Base-by-base conservation (phyloP, 2,113 vertebrate species). In the Cettia cetti region DNA sequence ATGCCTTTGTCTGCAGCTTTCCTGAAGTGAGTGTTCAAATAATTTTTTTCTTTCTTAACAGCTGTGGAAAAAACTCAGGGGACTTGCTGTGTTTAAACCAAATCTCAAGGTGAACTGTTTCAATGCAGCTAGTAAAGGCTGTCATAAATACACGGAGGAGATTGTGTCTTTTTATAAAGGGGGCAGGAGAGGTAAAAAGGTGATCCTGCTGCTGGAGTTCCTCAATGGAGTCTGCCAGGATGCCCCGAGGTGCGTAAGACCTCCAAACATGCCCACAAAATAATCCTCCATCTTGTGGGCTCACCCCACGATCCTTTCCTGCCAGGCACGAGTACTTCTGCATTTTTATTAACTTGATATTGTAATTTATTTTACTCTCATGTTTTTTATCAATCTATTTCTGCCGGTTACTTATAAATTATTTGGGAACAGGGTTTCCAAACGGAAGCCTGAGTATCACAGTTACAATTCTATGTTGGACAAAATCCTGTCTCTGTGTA, bases 81-180 rank as follows among this genome's bases (percentile, higher is more conserved):
- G 94, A 95, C 56, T 91, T 74, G 19, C 66, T 86, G 47, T 86
- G 61, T 94, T 96, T 96, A 86, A 97, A 95, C 53, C 14, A 91
- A 96, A 91, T 89, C 90, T 95, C 95, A 95, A 93, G 91, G 81
- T 88, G 93, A 95, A 86, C 68, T 82, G 31, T 87, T 92, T 95
- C 91, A 83, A 88, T 77, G 60, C 71, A 92, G 72, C 57, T 71
- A 47, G 69, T 82, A 95, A 92, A 92, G 66, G 53, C 83, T 94
- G 88, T 33, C 44, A 35, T 88, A 95, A 95, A 93, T 91, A 91
- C 40, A 93, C 33, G 13, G 85, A 77, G 42, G 49, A 93, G 71
- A 93, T 93, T 59, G 47, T 53, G 26, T 39, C 60, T 37, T 66
- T 86, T 74, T 50, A 45, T 45, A 53, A 75, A 83, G 49, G 49